Conservation (phyloP, 2,888 invertebrate species). For the Drosophila mimetica region DNA sequence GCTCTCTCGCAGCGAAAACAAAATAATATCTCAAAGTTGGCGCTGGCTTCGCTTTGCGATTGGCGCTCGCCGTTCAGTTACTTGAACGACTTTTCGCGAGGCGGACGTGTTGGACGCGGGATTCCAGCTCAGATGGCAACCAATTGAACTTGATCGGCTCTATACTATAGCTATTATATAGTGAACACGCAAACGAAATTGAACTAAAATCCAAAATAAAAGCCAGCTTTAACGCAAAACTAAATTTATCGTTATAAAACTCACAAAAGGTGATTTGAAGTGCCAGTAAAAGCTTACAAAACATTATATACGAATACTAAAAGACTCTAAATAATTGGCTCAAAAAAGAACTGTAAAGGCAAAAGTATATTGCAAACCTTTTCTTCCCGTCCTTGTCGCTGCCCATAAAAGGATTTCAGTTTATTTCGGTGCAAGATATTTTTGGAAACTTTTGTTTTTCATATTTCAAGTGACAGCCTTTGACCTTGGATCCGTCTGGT, state of each 20-base stretch:
- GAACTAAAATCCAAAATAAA: constrained; percentile 19
- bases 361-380: constrained; percentile 58
- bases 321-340: constrained; percentile 1
- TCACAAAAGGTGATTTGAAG: constrained; percentile 50
- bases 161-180: constrained; percentile 56
- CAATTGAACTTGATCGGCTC: constrained; percentile 67
- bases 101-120: constrained; percentile 68
- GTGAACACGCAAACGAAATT: constrained; percentile 48
- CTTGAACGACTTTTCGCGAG: constrained; percentile 81
- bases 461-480: constrained; percentile 29
- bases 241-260: constrained; percentile 40
- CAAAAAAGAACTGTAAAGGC: constrained; percentile 41
- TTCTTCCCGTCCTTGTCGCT: constrained; percentile 16
- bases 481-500: constrained; percentile 25
- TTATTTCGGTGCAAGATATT: constrained; percentile 20
- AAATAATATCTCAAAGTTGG: constrained; percentile 48
- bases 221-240: constrained; percentile 25
- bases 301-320: background rate
- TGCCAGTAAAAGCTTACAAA: background rate
- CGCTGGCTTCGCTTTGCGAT: constrained; percentile 33
- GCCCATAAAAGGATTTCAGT: constrained; percentile 22
- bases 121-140: constrained; percentile 53
- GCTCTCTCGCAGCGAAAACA: constrained; percentile 25
- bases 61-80: constrained; percentile 68
- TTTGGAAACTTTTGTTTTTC: constrained; percentile 21